These are phyloP conservation scores for Drosophila trapezifrons DNA, from an alignment of 1,140 invertebrate genomes.

Conservation along the genomic window DNA sequence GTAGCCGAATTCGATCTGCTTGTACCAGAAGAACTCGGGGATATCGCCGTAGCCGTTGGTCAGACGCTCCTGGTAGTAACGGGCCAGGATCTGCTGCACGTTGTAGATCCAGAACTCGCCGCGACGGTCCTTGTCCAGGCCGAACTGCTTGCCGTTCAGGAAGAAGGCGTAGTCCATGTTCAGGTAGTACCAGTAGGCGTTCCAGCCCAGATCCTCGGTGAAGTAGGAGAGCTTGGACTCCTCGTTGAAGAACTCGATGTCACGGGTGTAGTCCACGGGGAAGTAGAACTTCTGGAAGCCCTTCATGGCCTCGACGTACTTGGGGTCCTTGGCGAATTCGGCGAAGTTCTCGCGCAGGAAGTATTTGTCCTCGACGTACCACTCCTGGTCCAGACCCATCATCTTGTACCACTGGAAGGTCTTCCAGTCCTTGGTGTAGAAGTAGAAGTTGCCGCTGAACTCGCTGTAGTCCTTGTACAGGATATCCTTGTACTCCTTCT, in stretches of 20 bases:
- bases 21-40: slow-evolving; percentile 85
- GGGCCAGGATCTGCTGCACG: slow-evolving; percentile 87
- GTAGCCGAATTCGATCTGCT: slow-evolving; percentile 87
- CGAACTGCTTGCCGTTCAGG: slow-evolving; percentile 85
- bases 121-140: slow-evolving; percentile 85
- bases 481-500: slow-evolving; percentile 73
- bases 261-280: slow-evolving; percentile 86
- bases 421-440: slow-evolving; percentile 84
- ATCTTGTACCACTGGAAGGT: slow-evolving; percentile 84
- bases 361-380: slow-evolving; percentile 67
- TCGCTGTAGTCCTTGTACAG: slow-evolving; percentile 66
- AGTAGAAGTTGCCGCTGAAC: slow-evolving; percentile 57
- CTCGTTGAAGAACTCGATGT: slow-evolving; percentile 86
- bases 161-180: slow-evolving; percentile 85
- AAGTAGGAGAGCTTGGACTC: slow-evolving; percentile 88
- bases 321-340: slow-evolving; percentile 51
- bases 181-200: slow-evolving; percentile 87
- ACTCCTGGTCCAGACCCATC: slow-evolving; percentile 76
- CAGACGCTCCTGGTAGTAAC: slow-evolving; percentile 89
- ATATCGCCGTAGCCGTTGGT: slow-evolving; percentile 87
- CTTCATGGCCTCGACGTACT: slow-evolving; percentile 51
- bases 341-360: slow-evolving; percentile 64
- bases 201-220: slow-evolving; percentile 90
- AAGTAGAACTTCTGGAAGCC: slow-evolving; percentile 65
- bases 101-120: slow-evolving; percentile 88